Evolutionary conservation across 2,797 vertebrate species (phyloP).

Genomic region (Lagodon rhomboides): DNA sequence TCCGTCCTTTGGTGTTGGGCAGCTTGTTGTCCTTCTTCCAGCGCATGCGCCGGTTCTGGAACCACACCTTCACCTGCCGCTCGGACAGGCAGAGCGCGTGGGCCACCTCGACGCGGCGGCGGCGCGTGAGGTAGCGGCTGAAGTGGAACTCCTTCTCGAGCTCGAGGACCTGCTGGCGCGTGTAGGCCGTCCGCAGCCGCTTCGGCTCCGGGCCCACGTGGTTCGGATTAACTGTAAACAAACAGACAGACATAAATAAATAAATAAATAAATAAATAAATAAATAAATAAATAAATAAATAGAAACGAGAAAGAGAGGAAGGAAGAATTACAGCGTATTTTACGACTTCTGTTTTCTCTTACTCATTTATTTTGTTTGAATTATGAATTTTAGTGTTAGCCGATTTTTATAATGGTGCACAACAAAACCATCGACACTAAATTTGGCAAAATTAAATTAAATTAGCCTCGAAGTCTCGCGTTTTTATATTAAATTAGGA

Average conservation of each 20-base stretch:
- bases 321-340: neutral
- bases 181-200: conserved; percentile 96
- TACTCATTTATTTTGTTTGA: neutral
- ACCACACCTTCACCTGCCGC: conserved; percentile 99
- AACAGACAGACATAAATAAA: conserved; percentile 12
- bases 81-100: conserved; percentile 93
- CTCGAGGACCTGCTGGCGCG: conserved; percentile 96
- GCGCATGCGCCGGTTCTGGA: conserved; percentile 98
- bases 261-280: neutral
- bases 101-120: conserved; percentile 95
- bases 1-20: conserved; percentile 87
- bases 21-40: conserved; percentile 99
- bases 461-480: neutral
- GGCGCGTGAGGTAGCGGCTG: conserved; percentile 95
- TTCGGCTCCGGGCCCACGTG: conserved; percentile 93
- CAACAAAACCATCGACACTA: neutral
- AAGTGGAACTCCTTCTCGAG: conserved; percentile 98
- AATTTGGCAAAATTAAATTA: neutral
- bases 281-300: neutral
- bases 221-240: conserved; percentile 91
- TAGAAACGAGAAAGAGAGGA: neutral
- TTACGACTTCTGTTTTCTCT: neutral
- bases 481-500: neutral
- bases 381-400: neutral
- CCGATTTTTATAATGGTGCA: neutral